Evolutionary conservation across 2,113 vertebrate genomes (phyloP).

Genomic region (Tylochromis polylepis): DNA sequence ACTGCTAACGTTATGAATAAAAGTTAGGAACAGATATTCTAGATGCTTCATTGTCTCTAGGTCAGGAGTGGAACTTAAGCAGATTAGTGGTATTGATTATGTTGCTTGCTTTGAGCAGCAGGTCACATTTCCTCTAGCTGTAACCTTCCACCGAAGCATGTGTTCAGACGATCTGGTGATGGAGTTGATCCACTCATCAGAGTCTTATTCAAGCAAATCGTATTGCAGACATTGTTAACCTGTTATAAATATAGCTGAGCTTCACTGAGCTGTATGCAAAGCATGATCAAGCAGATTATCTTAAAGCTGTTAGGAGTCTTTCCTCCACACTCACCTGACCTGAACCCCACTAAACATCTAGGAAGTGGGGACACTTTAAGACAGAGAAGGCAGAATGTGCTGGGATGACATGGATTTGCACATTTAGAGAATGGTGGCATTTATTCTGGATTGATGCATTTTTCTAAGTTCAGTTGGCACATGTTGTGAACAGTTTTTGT

Average conservation of each 20-base stretch:
- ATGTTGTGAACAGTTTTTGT: neutral
- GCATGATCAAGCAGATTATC: neutral
- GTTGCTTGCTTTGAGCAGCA: neutral
- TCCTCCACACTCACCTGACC: neutral
- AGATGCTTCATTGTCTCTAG: neutral
- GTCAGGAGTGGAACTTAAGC: neutral
- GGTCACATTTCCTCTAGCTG: neutral
- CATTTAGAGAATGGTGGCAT: neutral
- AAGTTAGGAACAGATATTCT: neutral
- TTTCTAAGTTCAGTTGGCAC: accelerated
- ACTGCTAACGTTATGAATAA: neutral
- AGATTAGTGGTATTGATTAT: neutral
- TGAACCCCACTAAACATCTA: neutral
- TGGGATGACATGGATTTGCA: neutral
- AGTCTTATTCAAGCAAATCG: neutral
- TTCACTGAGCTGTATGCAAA: neutral
- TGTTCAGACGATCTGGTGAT: neutral
- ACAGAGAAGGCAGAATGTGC: neutral
- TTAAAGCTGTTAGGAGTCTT: neutral
- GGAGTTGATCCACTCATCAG: neutral
- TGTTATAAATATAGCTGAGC: neutral
- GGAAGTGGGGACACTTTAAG: neutral
- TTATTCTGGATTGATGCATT: neutral
- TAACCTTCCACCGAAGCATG: neutral
- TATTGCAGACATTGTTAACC: neutral